Conservation (phyloP, 2,113 vertebrate genomes). For the Anhinga anhinga region DNA sequence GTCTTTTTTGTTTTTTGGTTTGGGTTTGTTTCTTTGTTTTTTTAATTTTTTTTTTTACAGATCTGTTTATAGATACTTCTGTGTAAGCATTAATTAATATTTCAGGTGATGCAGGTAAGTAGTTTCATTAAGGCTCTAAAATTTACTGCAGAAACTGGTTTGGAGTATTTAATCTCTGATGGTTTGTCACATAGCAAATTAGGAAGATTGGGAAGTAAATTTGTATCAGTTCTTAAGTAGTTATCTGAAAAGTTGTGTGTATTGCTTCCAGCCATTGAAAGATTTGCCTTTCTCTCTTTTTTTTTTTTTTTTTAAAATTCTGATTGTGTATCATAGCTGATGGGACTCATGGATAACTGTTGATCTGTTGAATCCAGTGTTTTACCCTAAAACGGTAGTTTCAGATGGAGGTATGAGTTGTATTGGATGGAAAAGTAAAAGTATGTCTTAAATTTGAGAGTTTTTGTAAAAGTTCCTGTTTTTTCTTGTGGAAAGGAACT, state of each 20-base stretch:
- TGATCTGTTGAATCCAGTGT: neutral
- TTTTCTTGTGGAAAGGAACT: neutral
- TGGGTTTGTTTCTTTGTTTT: no score
- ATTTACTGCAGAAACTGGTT: neutral
- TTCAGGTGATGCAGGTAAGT: neutral
- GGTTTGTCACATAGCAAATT: neutral
- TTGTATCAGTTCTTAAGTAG: neutral
- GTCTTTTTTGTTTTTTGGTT: no score
- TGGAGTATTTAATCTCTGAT: neutral
- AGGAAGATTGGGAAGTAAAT: neutral
- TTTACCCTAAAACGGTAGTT: neutral
- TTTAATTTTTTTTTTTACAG: neutral
- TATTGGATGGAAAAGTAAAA: neutral
- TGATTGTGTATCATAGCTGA: neutral
- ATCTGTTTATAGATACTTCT: neutral
- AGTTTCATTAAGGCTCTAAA: neutral
- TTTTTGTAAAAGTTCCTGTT: neutral
- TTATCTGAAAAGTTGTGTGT: neutral
- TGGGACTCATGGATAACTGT: neutral
- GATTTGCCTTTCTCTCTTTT: neutral
- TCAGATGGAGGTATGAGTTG: neutral
- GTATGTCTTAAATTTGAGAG: neutral
- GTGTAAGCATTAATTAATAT: neutral
- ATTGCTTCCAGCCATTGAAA: neutral
- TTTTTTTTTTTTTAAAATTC: neutral